Evolutionary conservation across 2,797 vertebrate species (phyloP), one percentile per base, ranked within the genome.

Genomic region (Hippoglossus hippoglossus): DNA sequence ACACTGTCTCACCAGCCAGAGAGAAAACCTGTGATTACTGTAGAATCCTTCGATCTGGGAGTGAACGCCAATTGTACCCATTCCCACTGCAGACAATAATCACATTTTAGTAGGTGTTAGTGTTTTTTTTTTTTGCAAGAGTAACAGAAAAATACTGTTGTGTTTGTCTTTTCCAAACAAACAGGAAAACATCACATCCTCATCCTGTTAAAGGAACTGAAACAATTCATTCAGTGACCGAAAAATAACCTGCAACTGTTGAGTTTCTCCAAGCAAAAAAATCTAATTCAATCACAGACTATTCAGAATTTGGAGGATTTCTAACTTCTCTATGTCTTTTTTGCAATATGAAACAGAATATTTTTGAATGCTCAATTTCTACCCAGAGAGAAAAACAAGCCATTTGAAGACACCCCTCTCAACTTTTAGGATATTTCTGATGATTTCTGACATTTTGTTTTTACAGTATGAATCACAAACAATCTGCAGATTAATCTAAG

Each of bases 401-500:
- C 47, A n/a, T 50, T 5, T 67, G 19, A 73, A 26, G n/a, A 53
- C 7, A 64, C 22, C 6, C 31, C 18, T 24, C 53, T 52, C 9
- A 36, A 9, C 6, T 36, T 59, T 52, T 50, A 6, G 16, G 6
- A 66, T 8, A 53, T 5, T 47, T 61, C 22, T 26, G 15, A 16
- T 2, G 36, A 47, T 21, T 49, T 63, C 31, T 46, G 41, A 52
- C 6, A 57, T 28, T 66, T 63, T 21, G 67, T 16, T 15, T 15
- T 21, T 26, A 59, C 52, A 41, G 21, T n/a, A 34, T 21, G 13
- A 44, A 25, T 59, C 10, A 22, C 58, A 19, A 73, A 71, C 15
- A 63, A 53, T 55, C 52, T 61, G 25, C 65, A 64, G 28, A 77
- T 79, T 47, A 73, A 71, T 71, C 55, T 15, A 22, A 49, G 26